Base-by-base conservation (phyloP, 2,113 vertebrate species). In the Passerina amoena region DNA sequence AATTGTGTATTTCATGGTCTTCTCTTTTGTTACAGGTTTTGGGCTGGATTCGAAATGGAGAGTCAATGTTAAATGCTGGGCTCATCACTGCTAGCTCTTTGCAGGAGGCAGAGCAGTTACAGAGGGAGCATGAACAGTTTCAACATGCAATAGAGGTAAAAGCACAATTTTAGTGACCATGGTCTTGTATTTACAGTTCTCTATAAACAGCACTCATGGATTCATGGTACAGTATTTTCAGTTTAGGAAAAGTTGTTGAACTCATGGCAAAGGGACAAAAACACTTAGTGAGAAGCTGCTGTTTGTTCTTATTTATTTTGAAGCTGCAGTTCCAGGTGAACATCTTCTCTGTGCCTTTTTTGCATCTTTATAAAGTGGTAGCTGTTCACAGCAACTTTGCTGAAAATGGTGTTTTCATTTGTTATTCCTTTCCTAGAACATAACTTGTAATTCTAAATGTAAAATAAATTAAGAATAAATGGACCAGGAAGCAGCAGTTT, bases 11-110 rank as follows among this genome's bases (percentile, higher is more conserved):
- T 76, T 73, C 51, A 59, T 10, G 17, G 5, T 38, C 44, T 20
- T 57, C 5, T 96, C 35, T 81, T 54, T n/a, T 51, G 15, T 96
- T 97, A 23, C 95, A 99, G 99, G 99, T 99, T 73, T 97, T 99
- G 85, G 99, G 99, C 65, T 99, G 99, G 99, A 99, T 99, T 94
- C 98, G 99, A 80, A 99, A 99, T 1, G 99, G 99, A 12, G 99
- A 99, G 96, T 99, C 99, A 2, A 99, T 99, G 99, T 94, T 99
- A 71, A 99, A 99, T 9, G 99, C 99, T 0, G 99, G 99, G 14
- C 97, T 99, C 14, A 99, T 99, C 96, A 99, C 99, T 8, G 99
- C 99, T 78, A 99, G 99, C 96, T 99, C 99, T 8, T 97, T 99
- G 63, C 99, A 99, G 96, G 99, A 99, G 91, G 99, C 99, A 0